These are phyloP conservation scores for Drosophila orena DNA, from an alignment of 1,140 invertebrate species.

Conservation along the genomic window DNA sequence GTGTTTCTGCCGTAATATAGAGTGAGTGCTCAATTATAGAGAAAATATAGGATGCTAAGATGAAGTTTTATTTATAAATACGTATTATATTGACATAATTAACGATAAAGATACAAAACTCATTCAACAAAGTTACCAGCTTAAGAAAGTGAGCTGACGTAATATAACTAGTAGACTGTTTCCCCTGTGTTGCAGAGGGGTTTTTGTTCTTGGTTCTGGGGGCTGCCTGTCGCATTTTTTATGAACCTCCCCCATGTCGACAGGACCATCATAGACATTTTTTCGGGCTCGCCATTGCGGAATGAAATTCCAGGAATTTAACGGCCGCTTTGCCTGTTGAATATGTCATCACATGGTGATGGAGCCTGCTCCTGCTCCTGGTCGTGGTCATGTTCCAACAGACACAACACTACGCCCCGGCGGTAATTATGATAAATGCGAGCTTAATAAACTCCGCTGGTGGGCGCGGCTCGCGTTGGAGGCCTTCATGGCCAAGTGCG, in stretches of 20 bases:
- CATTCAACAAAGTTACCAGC: background rate
- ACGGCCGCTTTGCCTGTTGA: conserved; percentile 57
- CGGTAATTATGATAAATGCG: conserved; percentile 79
- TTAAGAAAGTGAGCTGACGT: background rate
- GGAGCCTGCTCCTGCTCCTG: background rate
- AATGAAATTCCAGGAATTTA: conserved; percentile 71
- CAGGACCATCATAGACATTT: conserved; percentile 59
- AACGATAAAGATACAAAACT: background rate
- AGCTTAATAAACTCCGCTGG: conserved; percentile 62
- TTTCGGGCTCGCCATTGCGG: conserved; percentile 37
- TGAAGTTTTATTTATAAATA: too few species aligned
- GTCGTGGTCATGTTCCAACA: background rate
- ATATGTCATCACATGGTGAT: conserved; percentile 47
- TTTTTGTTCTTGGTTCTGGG: background rate
- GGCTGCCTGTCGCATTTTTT: conserved; percentile 60
- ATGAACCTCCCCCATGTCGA: conserved; percentile 44
- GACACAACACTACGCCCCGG: conserved; percentile 9
- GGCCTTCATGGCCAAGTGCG: conserved; percentile 11
- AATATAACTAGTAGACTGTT: background rate
- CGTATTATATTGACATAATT: too few species aligned
- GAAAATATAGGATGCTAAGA: too few species aligned
- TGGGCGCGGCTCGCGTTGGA: conserved; percentile 18
- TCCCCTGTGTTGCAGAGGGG: background rate
- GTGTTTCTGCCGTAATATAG: too few species aligned
- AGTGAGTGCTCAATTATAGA: too few species aligned